These are phyloP conservation scores for Nothobranchius furzeri DNA, from an alignment of 2,113 vertebrate species.

Conservation along the genomic window DNA sequence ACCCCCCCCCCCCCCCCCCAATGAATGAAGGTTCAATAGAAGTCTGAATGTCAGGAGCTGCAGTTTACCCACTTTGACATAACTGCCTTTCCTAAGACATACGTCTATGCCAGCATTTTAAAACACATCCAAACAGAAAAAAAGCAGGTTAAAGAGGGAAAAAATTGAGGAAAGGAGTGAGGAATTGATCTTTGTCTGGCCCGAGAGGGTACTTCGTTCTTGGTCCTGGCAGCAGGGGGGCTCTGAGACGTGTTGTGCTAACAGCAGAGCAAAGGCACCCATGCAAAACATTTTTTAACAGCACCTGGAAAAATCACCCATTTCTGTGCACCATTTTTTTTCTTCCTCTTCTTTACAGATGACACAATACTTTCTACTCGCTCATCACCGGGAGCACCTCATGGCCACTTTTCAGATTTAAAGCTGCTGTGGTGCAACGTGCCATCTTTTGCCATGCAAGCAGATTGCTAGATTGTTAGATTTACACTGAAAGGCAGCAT, in stretches of 20 bases:
- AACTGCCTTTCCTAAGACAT: constrained; percentile 61
- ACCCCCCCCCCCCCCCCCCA: constrained; percentile 44
- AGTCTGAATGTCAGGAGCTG: constrained; percentile 66
- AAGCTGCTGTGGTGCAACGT: constrained; percentile 54
- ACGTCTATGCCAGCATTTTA: constrained; percentile 75
- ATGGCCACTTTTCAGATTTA: constrained; percentile 68
- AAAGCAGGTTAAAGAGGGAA: constrained; percentile 57
- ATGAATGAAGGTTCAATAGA: constrained; percentile 76
- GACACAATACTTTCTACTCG: constrained; percentile 74
- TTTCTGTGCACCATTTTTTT: constrained; percentile 44
- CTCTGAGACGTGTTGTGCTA: constrained; percentile 70
- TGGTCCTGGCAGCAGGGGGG: constrained; percentile 66
- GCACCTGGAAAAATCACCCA: constrained; percentile 65
- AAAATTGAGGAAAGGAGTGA: constrained; percentile 73
- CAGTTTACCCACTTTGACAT: constrained; percentile 69
- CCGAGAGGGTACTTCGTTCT: constrained; percentile 79
- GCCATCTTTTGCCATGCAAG: constrained; percentile 47
- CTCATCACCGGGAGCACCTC: constrained; percentile 59
- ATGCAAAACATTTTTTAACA: constrained; percentile 76
- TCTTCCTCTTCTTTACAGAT: constrained; percentile 54
- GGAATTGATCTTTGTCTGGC: constrained; percentile 79
- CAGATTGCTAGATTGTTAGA: constrained; percentile 20
- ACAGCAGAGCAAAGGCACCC: constrained; percentile 70
- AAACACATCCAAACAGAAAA: constrained; percentile 64
- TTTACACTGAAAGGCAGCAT: constrained; percentile 39